phyloP scores from a whole-genome alignment of 2,113 vertebrate species.

The Festucalex cinctus region DNA sequence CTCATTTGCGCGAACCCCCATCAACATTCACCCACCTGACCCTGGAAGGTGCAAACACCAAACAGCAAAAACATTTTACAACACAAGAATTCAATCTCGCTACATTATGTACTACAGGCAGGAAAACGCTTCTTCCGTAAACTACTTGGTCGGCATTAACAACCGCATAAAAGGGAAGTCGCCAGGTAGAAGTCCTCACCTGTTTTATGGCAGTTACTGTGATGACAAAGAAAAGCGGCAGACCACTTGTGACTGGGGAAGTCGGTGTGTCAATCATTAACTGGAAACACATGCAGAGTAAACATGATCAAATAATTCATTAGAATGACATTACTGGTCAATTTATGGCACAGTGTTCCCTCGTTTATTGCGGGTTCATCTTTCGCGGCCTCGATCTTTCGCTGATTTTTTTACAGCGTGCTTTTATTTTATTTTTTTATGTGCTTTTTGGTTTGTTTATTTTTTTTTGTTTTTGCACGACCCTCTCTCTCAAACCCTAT shows the following conservation, averaged over 20 bases:
- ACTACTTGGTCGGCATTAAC: slow-evolving; percentile 30
- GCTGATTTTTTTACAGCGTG: no score
- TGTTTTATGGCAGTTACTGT: slow-evolving; percentile 98
- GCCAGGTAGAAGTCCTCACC: slow-evolving; percentile 70
- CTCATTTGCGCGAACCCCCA: background rate
- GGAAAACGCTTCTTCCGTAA: no score
- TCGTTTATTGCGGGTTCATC: no score
- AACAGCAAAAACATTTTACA: background rate
- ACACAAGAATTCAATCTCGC: background rate
- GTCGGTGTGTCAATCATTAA: slow-evolving; percentile 99
- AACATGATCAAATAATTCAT: background rate
- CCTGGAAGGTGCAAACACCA: background rate
- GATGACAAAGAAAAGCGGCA: slow-evolving; percentile 98
- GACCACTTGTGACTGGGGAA: slow-evolving; percentile 95
- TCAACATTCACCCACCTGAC: background rate
- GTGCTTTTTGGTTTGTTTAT: no score
- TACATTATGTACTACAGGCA: background rate
- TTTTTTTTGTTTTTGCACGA: no score
- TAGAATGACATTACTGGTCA: background rate
- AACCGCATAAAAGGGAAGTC: slow-evolving; percentile 18
- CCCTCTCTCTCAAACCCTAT: no score
- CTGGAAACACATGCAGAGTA: slow-evolving; percentile 58
- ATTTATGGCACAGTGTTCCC: no score
- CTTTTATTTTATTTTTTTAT: no score
- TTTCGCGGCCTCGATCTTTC: no score